Conservation (phyloP, 2,797 vertebrate species). For the Acanthurus leucopareius region DNA sequence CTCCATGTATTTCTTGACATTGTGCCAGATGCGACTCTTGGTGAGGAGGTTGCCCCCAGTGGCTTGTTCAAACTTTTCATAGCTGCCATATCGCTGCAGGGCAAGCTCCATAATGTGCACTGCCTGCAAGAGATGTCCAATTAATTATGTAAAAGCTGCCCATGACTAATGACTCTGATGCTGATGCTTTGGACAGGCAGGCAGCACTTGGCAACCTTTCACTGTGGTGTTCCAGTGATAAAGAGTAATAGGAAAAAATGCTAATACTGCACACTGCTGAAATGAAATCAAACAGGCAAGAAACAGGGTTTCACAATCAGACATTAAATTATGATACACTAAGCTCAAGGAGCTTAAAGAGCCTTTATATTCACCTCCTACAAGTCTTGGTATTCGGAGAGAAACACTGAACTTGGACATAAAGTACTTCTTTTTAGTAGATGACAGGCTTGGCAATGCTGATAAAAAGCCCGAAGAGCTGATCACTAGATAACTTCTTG, state of each 20-base stretch:
- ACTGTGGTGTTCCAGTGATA: neutral
- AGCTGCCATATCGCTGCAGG: conserved; percentile 92
- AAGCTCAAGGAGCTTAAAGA: neutral
- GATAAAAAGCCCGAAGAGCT: no score
- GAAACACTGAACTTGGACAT: no score
- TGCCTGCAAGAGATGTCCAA: conserved; percentile 80
- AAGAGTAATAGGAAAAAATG: neutral
- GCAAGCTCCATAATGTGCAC: conserved; percentile 93
- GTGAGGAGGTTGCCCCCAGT: conserved; percentile 92
- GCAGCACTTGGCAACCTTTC: neutral
- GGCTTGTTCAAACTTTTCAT: conserved; percentile 93
- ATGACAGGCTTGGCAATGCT: no score
- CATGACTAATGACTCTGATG: neutral
- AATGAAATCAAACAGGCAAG: neutral
- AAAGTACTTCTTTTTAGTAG: no score
- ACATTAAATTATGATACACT: neutral
- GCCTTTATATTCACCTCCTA: no score
- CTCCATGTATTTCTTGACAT: conserved; percentile 94
- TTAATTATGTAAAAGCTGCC: neutral
- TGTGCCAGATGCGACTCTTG: conserved; percentile 90
- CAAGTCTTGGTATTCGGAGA: neutral
- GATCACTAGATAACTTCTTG: no score
- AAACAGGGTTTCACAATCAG: neutral
- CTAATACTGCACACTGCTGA: neutral
- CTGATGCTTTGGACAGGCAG: neutral